Evolutionary conservation across 2,113 vertebrate genomes (phyloP).

Genomic region (Amphiprion percula): DNA sequence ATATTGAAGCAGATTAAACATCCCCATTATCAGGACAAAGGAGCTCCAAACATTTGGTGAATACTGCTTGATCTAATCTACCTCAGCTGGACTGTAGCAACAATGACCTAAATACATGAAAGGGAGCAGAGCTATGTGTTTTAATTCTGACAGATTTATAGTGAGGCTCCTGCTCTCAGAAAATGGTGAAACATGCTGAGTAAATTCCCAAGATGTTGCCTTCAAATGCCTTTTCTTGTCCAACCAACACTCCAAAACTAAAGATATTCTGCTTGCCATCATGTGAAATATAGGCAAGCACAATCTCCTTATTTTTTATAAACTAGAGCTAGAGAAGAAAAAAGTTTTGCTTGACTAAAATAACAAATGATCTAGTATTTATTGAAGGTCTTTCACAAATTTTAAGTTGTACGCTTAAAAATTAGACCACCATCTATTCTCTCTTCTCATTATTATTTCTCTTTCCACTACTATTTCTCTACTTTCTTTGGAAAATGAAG

Average conservation of each 20-base stretch:
- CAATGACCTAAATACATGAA: background rate
- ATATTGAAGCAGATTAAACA: background rate
- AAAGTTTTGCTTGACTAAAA: background rate
- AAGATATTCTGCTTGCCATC: too few relatives aligned
- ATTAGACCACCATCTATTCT: background rate
- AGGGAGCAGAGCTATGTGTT: background rate
- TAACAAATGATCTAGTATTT: background rate
- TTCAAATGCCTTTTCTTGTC: too few relatives aligned
- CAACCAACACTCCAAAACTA: too few relatives aligned
- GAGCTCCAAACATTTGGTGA: background rate
- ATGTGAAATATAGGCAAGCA: too few relatives aligned
- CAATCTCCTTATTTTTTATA: too few relatives aligned
- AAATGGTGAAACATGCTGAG: background rate
- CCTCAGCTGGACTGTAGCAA: background rate
- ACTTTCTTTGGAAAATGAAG: background rate
- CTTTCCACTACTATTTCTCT: too few relatives aligned
- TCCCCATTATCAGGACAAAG: background rate
- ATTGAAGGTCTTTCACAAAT: background rate
- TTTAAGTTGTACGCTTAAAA: background rate
- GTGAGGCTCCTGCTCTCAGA: background rate
- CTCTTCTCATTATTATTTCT: background rate
- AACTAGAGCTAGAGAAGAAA: too few relatives aligned
- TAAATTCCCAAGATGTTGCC: background rate
- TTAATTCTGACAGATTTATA: background rate
- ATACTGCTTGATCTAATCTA: background rate